Percentiles rank a stretch among this genome's conserved stretches.
Conservation (phyloP, 2,888 invertebrate genomes). For the Nephrotoma flavescens region DNA sequence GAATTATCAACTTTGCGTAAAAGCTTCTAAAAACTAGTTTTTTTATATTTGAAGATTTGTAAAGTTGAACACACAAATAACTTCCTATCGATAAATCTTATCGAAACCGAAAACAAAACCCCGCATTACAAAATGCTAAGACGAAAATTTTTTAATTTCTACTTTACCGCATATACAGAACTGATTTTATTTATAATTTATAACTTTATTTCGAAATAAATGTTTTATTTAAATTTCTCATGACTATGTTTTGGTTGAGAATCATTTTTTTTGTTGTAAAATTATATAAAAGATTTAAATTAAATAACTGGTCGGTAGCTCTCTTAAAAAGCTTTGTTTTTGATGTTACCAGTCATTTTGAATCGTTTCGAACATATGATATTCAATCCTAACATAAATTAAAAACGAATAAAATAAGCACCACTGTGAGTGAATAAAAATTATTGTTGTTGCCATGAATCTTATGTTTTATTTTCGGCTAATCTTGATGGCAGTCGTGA, state of each 20-base stretch:
- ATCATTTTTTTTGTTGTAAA: not conserved
- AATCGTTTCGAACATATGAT: not conserved
- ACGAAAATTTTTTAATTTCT: not conserved
- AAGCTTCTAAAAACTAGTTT: not conserved
- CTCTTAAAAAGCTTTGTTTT: not conserved
- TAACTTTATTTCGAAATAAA: constrained; percentile 4
- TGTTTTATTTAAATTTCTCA: constrained; percentile 4
- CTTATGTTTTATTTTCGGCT: not conserved
- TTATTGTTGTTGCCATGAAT: not conserved
- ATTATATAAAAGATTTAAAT: not conserved
- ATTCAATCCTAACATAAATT: not conserved
- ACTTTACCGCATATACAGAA: not conserved
- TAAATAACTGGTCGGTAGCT: constrained; percentile 4
- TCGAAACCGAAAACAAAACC: not conserved
- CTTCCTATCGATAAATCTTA: constrained; percentile 2
- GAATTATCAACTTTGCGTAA: not conserved
- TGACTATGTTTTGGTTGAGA: not conserved
- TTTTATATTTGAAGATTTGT: not conserved
- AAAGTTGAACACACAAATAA: not conserved
- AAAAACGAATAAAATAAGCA: not conserved
- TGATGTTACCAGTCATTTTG: not conserved
- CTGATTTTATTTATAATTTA: constrained; percentile 1
- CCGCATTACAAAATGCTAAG: not conserved
- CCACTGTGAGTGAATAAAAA: not conserved
- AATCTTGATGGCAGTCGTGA: not conserved